Conservation (phyloP, 1,140 invertebrate species). For the Archivesica marissinica region DNA sequence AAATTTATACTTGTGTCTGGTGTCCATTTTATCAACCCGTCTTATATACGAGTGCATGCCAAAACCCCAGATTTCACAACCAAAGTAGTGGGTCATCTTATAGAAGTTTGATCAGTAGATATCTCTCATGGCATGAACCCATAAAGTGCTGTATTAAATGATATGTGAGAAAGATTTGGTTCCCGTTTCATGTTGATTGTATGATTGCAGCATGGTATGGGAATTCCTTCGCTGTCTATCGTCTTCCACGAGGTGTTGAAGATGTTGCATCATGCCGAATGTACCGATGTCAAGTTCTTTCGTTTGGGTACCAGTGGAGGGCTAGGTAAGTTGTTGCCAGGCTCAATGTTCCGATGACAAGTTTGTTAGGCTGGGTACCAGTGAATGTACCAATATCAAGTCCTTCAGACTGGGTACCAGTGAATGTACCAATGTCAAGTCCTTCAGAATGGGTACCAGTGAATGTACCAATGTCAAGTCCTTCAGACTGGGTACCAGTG, state of each 20-base stretch:
- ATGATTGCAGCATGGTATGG: constrained; percentile 93
- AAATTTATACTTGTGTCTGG: too few species aligned
- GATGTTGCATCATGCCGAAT: constrained; percentile 94
- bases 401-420: constrained; percentile 97
- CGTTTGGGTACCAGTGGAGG: constrained; percentile 97
- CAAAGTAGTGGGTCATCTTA: too few species aligned
- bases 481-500: too few species aligned
- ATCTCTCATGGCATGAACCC: too few species aligned
- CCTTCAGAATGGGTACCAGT: constrained; percentile 90
- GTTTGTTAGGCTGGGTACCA: constrained; percentile 96
- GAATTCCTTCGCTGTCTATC: constrained; percentile 96
- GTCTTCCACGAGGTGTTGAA: constrained; percentile 98
- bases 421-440: too few species aligned
- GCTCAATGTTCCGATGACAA: constrained; percentile 90
- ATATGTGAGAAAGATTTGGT: not conserved
- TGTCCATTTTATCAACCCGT: too few species aligned
- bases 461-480: constrained; percentile 1
- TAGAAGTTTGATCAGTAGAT: too few species aligned
- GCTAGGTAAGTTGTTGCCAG: constrained; percentile 86
- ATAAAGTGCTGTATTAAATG: too few species aligned
- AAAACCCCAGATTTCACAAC: too few species aligned
- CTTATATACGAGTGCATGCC: too few species aligned
- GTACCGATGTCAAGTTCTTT: constrained; percentile 94
- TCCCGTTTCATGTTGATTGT: not conserved
- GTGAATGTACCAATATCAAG: constrained; percentile 93